These are phyloP conservation scores for Eutrigla gurnardus DNA, from an alignment of 2,797 vertebrate genomes.

Conservation along the genomic window DNA sequence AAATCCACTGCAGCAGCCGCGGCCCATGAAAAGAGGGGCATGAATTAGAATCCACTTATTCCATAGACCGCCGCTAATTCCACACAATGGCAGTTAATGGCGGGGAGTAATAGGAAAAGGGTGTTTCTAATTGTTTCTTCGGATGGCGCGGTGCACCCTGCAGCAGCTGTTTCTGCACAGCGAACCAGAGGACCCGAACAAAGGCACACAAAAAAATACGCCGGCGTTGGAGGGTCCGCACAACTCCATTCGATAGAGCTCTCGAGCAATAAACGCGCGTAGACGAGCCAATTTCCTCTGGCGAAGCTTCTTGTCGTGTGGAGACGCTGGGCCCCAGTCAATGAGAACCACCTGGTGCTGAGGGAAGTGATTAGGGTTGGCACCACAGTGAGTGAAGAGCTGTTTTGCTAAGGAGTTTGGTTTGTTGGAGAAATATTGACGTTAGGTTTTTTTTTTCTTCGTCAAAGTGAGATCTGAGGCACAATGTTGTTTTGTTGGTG, in stretches of 20 bases:
- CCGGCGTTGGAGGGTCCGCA: constrained; percentile 34
- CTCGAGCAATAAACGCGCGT: constrained; percentile 68
- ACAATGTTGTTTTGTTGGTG: constrained; percentile 63
- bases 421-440: constrained; percentile 73
- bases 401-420: constrained; percentile 72
- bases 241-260: constrained; percentile 49
- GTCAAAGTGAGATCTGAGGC: constrained; percentile 51
- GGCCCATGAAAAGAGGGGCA: constrained; percentile 57
- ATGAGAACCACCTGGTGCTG: constrained; percentile 82
- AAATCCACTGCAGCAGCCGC: constrained; percentile 55
- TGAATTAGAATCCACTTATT: constrained; percentile 78
- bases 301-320: constrained; percentile 64
- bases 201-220: constrained; percentile 39
- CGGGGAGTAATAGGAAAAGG: constrained; percentile 72
- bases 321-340: constrained; percentile 72
- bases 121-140: constrained; percentile 76
- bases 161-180: constrained; percentile 69
- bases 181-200: constrained; percentile 39
- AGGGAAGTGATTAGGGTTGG: constrained; percentile 78
- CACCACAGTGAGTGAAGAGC: constrained; percentile 61
- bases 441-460: constrained; percentile 55
- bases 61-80: constrained; percentile 66
- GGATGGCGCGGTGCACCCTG: constrained; percentile 39
- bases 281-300: constrained; percentile 80
- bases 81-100: constrained; percentile 66